Conservation (phyloP, 1,140 invertebrate genomes). For the Bilobella aurantiaca region DNA sequence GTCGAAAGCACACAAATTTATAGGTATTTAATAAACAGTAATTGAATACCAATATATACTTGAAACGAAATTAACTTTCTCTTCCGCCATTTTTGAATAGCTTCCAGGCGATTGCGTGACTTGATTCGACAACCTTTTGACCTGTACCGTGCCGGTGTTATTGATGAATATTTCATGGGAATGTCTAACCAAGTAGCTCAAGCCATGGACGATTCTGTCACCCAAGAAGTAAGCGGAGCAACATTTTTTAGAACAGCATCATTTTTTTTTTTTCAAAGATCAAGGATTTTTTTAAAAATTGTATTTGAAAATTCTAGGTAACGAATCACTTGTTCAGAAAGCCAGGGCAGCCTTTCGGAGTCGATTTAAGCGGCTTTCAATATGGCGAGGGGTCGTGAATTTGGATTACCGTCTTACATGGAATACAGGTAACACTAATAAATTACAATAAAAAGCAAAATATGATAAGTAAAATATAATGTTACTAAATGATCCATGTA, state of each 20-base stretch:
- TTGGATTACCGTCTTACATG: conserved; percentile 84
- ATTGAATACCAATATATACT: not conserved
- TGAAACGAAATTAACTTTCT: not conserved
- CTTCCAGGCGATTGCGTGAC: conserved; percentile 42
- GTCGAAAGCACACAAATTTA: conserved; percentile 45
- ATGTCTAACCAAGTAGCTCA: conserved; percentile 46
- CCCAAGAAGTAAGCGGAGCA: conserved; percentile 41
- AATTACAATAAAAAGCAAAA: conserved; percentile 2
- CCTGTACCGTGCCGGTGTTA: conserved; percentile 45
- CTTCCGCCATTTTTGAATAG: conserved; percentile 29
- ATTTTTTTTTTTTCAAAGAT: not conserved
- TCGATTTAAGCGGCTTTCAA: conserved; percentile 90
- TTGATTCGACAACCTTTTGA: conserved; percentile 45
- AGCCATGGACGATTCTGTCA: conserved; percentile 45
- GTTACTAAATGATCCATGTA: conserved; percentile 35
- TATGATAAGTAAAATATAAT: not conserved
- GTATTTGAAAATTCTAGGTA: conserved; percentile 42
- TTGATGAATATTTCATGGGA: conserved; percentile 45
- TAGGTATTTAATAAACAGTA: no score
- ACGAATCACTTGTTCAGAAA: conserved; percentile 87
- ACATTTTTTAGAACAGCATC: not conserved
- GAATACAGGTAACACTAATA: conserved; percentile 53
- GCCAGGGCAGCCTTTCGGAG: conserved; percentile 67
- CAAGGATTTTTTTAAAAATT: conserved; percentile 13
- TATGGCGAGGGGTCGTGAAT: conserved; percentile 84